phyloP scores from a whole-genome alignment of 2,113 vertebrate genomes.

The Fukomys damarensis region DNA sequence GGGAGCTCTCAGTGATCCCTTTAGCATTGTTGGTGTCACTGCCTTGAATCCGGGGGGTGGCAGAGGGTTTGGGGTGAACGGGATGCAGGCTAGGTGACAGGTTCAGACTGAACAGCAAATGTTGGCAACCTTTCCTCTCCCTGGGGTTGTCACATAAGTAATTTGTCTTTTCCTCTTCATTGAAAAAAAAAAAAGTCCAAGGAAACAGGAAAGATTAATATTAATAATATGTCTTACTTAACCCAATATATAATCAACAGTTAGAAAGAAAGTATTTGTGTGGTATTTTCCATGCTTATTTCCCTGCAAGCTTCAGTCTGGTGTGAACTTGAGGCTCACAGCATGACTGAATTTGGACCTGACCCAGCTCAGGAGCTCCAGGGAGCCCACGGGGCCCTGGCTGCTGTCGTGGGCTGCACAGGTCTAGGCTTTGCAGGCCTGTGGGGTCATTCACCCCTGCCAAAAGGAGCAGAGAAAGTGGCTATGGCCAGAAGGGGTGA shows the following conservation, averaged over 20 bases:
- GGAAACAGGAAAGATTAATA: background rate
- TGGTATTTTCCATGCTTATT: accelerated
- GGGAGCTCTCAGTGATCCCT: background rate
- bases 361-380: accelerated
- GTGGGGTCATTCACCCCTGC: too few relatives aligned
- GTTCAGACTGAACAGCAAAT: accelerated
- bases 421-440: accelerated
- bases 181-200: background rate
- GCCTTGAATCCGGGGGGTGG: accelerated
- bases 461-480: accelerated
- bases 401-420: accelerated
- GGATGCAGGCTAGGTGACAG: background rate
- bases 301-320: accelerated
- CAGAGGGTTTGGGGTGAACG: accelerated
- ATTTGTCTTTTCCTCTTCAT: background rate
- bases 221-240: background rate
- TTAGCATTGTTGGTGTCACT: accelerated
- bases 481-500: background rate
- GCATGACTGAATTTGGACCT: accelerated
- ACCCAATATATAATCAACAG: accelerated
- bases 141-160: background rate
- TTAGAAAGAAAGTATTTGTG: too few relatives aligned
- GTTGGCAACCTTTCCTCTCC: background rate
- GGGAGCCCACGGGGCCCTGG: accelerated
- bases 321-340: accelerated